Conservation (phyloP, 2,113 vertebrate species). For the Daboia siamensis region DNA sequence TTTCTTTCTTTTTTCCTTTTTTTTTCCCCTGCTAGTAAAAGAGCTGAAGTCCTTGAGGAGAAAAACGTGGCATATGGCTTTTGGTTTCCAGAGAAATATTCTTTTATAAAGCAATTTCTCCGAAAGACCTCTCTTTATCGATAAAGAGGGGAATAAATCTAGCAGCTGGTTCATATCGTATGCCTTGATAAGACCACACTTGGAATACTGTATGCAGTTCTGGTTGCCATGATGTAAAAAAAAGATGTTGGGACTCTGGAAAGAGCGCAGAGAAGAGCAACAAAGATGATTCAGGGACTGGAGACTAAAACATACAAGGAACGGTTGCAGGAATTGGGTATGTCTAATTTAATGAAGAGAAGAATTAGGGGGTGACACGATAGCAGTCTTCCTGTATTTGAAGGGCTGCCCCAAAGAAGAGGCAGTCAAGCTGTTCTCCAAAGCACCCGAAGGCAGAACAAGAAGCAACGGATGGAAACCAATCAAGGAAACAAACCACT, state of each 20-base stretch:
- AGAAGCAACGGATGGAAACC: too few species aligned
- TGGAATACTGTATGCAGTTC: not conserved
- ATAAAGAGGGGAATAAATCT: not conserved
- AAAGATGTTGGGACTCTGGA: not conserved
- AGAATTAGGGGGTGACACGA: too few species aligned
- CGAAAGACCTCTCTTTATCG: not conserved
- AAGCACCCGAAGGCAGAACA: too few species aligned
- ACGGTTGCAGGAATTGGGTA: not conserved
- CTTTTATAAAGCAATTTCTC: not conserved
- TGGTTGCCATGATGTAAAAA: not conserved
- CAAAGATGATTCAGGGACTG: not conserved
- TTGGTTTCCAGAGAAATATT: not conserved
- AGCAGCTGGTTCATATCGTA: not conserved
- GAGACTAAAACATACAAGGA: not conserved
- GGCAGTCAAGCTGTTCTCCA: too few species aligned
- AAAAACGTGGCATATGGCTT: not conserved
- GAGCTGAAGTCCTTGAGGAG: not conserved
- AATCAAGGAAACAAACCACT: too few species aligned
- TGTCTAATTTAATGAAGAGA: too few species aligned
- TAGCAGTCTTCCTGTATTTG: too few species aligned
- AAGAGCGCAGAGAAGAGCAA: not conserved
- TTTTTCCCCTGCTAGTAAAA: not conserved
- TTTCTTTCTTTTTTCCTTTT: too few species aligned
- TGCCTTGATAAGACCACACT: not conserved
- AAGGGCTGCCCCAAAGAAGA: too few species aligned